Base-by-base conservation (phyloP, 2,113 vertebrate genomes). In the Oceanodroma tethys region DNA sequence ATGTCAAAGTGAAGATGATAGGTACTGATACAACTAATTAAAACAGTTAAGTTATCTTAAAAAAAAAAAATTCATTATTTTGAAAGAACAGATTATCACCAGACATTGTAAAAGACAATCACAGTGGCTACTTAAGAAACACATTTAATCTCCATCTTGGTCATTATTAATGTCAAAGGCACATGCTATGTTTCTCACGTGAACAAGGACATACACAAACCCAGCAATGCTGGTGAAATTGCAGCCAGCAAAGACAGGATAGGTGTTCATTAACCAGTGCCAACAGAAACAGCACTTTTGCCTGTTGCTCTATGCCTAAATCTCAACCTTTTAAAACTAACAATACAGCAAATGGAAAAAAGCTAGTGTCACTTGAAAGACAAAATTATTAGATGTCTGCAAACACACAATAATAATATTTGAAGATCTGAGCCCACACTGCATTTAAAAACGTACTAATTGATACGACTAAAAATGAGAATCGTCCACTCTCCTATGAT, bases 1-100 rank as follows among this genome's bases (percentile, higher is more conserved):
- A 82, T 67, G 16, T 47, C 76, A 62, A 93, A 96, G 95, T 94
- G 96, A 98, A 98, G 95, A 97, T 84, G 67, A n/a, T 71, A 86
- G 62, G 45, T 96, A 97, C 93, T 96, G 92, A 50, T 13, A 80
- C 95, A 98, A 98, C 95, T 97, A 97, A 98, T 97, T 98, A 96
- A 97, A 83, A 3, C 25, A 84, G 36, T 27, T 65, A 52, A 40
- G 17, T 22, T 6, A 53, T 19, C 63, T 45, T 29, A 16, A 12
- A 47, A 72, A 83, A 72, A 86, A 55, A 17, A 5, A 20, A 6
- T 1, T 27, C 27, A 15, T 4, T 32, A 38, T 26, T n/a, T 86
- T 34, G 21, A 81, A 93, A 85, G 34, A 53, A 43, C 11, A 45
- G 17, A 50, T 81, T 55, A 50, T 12, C 4, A 12, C 11, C 27